Evolutionary conservation across 2,888 invertebrate genomes (phyloP).

Genomic region (Aradus depressus): DNA sequence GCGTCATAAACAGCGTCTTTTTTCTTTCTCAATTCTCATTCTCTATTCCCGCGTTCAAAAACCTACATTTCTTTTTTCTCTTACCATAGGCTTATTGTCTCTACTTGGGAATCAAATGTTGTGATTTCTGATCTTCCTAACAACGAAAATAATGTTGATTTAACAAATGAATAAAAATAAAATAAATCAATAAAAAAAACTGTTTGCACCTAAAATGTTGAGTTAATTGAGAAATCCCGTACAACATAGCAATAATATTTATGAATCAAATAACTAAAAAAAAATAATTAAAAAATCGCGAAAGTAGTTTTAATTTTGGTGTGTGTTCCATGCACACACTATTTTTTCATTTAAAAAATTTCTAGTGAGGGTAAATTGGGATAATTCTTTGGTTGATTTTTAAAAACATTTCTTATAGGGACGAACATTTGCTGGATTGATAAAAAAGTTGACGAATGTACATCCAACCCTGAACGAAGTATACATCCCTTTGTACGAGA

Average conservation of each 20-base stretch:
- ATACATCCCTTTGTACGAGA: slow-evolving; percentile 60
- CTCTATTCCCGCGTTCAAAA: no score
- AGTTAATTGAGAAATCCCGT: no score
- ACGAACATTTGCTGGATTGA: slow-evolving; percentile 60
- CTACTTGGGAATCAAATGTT: no score
- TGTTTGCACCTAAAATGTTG: not conserved
- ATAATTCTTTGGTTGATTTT: slow-evolving; percentile 1
- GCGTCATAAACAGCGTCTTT: no score
- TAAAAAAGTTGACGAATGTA: slow-evolving; percentile 52
- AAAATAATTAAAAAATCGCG: not conserved
- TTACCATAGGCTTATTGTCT: no score
- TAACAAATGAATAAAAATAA: no score
- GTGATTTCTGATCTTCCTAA: no score
- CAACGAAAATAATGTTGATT: no score
- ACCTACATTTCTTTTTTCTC: no score
- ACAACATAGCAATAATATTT: not conserved
- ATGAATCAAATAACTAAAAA: not conserved
- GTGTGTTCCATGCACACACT: not conserved
- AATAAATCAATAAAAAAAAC: not conserved
- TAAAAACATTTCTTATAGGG: slow-evolving; percentile 46
- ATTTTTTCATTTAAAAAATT: not conserved
- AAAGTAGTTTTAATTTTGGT: no score
- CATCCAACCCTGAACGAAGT: slow-evolving; percentile 52
- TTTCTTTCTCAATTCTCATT: no score
- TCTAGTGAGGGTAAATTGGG: not conserved